Base-by-base conservation (phyloP, 35 echinoderm and acorn worm species). In the Diadema setosum region DNA sequence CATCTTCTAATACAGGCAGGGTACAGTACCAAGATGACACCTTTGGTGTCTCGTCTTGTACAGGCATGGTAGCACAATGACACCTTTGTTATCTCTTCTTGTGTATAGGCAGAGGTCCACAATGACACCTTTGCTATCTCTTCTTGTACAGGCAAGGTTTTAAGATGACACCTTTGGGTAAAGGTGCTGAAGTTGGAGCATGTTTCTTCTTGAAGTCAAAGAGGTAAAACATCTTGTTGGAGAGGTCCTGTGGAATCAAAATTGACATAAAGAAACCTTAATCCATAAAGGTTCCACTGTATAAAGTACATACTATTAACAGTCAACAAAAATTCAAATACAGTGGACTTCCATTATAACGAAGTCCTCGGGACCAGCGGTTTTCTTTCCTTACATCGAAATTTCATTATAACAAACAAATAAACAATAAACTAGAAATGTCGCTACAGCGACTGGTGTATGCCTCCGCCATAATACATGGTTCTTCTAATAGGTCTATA, bases 121-220 rank as follows among this genome's bases (percentile, higher is more conserved):
- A 36, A 42, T 75, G 39, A 8, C 57, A n/a, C n/a, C 30, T 60
- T 27, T 67, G 63, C 63, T 83, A 96, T 64, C 94, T 83, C 37
- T 81, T 75, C 48, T 97, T 97, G 87, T 97, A 93, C 43, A 89
- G 34, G 48, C 94, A 97, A 17, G 94, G 90, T 64, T 90, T 93
- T 7, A 97, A 83, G 16, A 92, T 85, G 41, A 65, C 67, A 20
- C 69, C 70, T 46, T 82, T 81, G 1, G 39, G 58, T 42, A 42
- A 35, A 16, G 61, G 63, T 18, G 87, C 50, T 5, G 74, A 45
- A 31, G 83, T 85, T 8, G 81, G 24, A 52, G 26, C 44, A 5
- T 64, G 45, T 46, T 78, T 76, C 75, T 97, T 93, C 25, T 27
- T 89, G 44, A 93, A 97, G 24, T 93, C 86, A 81, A 97, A 93